These are phyloP conservation scores for Hiodon tergisus DNA, from an alignment of 2,113 vertebrate species.

Conservation along the genomic window DNA sequence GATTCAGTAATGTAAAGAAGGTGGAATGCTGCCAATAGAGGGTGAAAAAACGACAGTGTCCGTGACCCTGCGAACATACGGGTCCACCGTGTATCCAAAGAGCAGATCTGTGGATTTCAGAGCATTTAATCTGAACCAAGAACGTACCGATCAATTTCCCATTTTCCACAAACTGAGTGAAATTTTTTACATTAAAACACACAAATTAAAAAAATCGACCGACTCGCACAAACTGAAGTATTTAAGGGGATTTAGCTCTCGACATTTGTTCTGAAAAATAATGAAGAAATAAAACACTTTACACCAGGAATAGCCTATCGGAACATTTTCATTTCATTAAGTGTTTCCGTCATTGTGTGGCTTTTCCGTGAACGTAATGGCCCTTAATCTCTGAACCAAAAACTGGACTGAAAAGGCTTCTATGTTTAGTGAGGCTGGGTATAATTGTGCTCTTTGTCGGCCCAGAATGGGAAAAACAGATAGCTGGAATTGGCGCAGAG, in stretches of 20 bases:
- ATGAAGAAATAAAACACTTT: not conserved
- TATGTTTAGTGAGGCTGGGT: not conserved
- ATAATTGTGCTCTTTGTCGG: not conserved
- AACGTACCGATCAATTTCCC: not conserved
- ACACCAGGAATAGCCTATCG: not conserved
- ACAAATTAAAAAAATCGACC: not conserved
- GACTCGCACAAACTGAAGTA: slow-evolving; percentile 15
- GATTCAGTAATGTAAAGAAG: no score
- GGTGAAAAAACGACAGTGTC: no score
- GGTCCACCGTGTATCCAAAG: no score
- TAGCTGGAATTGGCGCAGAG: not conserved
- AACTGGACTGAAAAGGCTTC: not conserved
- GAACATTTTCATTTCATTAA: not conserved
- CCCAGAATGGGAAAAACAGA: not conserved
- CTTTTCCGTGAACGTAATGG: slow-evolving; percentile 9
- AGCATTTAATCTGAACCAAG: not conserved
- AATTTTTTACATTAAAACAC: not conserved
- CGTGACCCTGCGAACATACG: no score
- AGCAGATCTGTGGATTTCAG: not conserved
- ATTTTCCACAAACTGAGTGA: not conserved
- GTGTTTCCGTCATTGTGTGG: not conserved
- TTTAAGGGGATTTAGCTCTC: slow-evolving; percentile 8
- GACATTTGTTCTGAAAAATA: slow-evolving; percentile 8
- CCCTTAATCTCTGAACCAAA: not conserved
- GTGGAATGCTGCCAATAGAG: no score